Conservation (phyloP, 2,888 invertebrate species). For the Megalurothrips usitatus region DNA sequence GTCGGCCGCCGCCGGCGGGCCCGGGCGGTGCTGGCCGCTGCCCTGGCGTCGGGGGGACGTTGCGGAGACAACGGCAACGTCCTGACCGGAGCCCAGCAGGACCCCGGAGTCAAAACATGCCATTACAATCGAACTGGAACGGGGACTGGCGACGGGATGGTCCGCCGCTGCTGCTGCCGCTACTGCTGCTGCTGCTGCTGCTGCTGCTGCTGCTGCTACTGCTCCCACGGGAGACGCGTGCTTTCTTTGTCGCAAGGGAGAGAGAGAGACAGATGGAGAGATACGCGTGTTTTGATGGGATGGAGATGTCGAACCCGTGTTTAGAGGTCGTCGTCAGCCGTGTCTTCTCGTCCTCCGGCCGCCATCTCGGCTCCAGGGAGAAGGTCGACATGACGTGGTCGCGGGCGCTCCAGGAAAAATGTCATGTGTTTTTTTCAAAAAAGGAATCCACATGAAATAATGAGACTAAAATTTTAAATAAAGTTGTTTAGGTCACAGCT, state of each 20-base stretch:
- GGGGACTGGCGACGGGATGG: neutral
- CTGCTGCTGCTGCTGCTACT: neutral
- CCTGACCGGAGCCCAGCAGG: neutral
- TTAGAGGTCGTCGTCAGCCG: neutral
- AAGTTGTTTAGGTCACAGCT: too few relatives aligned
- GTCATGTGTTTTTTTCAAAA: too few relatives aligned
- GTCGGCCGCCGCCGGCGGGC: too few relatives aligned
- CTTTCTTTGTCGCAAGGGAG: neutral
- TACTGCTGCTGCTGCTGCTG: neutral
- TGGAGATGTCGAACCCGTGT: slow-evolving; percentile 22
- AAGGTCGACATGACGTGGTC: too few relatives aligned
- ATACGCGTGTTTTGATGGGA: neutral
- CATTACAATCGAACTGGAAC: slow-evolving; percentile 25
- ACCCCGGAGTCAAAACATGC: slow-evolving; percentile 16
- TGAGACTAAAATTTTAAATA: too few relatives aligned
- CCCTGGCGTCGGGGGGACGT: neutral
- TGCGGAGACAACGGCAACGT: neutral
- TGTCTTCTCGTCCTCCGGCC: neutral
- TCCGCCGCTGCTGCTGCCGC: neutral
- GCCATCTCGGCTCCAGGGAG: neutral
- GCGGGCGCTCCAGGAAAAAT: too few relatives aligned
- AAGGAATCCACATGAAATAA: too few relatives aligned
- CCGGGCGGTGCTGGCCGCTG: neutral
- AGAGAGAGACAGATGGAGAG: neutral
- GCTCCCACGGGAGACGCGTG: neutral